Conservation (phyloP, 2,113 vertebrate species). For the Leucopsar rothschildi region DNA sequence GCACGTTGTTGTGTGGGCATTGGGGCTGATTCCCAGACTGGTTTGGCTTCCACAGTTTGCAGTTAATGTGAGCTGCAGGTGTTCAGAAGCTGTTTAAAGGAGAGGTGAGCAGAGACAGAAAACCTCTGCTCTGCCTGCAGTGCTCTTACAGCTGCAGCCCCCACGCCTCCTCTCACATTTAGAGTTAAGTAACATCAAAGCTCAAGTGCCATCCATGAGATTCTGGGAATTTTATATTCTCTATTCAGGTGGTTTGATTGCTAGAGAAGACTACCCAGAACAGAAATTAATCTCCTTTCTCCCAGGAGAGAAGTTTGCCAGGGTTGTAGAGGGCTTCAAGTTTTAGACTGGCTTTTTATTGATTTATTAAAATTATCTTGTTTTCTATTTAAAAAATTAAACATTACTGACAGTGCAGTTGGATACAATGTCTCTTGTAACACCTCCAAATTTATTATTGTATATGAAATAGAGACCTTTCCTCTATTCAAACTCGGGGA, state of each 20-base stretch:
- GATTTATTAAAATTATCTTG: not conserved
- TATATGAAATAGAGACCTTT: not conserved
- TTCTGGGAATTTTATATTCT: not conserved
- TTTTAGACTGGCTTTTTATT: not conserved
- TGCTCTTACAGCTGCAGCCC: not conserved
- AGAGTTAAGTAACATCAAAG: not conserved
- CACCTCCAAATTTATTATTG: not conserved
- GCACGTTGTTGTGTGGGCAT: not conserved
- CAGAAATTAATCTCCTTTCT: not conserved
- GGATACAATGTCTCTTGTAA: not conserved
- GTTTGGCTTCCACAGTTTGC: not conserved
- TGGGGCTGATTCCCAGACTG: not conserved
- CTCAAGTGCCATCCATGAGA: not conserved
- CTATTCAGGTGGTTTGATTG: not conserved
- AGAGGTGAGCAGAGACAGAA: not conserved
- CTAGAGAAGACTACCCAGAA: not conserved
- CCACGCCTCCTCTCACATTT: fast-evolving
- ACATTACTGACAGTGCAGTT: not conserved
- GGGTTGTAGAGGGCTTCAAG: not conserved
- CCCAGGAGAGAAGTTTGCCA: not conserved
- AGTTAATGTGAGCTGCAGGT: conserved; percentile 29
- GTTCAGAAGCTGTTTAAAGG: not conserved
- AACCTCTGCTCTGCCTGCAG: not conserved
- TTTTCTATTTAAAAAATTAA: not conserved
- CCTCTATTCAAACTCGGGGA: not conserved